phyloP scores from a whole-genome alignment of 2,888 invertebrate genomes.

The Mythimna lalbum region DNA sequence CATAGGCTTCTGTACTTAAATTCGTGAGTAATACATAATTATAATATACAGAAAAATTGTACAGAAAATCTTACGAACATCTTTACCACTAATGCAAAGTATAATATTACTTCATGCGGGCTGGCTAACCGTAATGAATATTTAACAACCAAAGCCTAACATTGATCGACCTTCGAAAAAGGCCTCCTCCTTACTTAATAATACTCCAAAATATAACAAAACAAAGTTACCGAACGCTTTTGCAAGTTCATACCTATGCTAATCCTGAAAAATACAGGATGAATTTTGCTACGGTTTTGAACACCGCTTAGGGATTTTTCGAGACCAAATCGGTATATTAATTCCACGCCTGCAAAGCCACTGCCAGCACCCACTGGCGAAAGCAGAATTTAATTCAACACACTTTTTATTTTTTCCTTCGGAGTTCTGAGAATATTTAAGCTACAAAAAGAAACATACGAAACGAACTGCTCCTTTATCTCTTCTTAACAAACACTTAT shows the following conservation, averaged over 20 bases:
- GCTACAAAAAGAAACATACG: slow-evolving; percentile 9
- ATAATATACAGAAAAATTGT: background rate
- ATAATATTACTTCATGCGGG: background rate
- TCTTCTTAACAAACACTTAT: slow-evolving; percentile 38
- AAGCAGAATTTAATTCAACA: slow-evolving; percentile 50
- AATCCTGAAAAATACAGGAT: slow-evolving; percentile 47
- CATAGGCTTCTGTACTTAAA: no score
- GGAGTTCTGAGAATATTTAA: slow-evolving; percentile 3
- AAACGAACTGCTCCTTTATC: slow-evolving; percentile 19
- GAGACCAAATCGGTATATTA: slow-evolving; percentile 47
- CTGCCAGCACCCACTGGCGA: slow-evolving; percentile 19
- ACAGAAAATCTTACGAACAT: background rate
- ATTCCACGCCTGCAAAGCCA: slow-evolving; percentile 49
- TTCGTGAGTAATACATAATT: no score
- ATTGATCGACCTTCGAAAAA: background rate
- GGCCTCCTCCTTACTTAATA: background rate
- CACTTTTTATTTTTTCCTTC: slow-evolving; percentile 20
- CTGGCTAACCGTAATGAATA: background rate
- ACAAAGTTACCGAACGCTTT: slow-evolving; percentile 23
- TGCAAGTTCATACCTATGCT: slow-evolving; percentile 44
- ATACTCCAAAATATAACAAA: slow-evolving; percentile 13
- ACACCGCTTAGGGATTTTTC: slow-evolving; percentile 46
- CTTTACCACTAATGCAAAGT: background rate
- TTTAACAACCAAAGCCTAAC: background rate
- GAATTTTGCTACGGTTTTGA: slow-evolving; percentile 45